Evolutionary conservation across 1,140 invertebrate genomes (phyloP).

Genomic region (Caenorhabditis tropicalis): DNA sequence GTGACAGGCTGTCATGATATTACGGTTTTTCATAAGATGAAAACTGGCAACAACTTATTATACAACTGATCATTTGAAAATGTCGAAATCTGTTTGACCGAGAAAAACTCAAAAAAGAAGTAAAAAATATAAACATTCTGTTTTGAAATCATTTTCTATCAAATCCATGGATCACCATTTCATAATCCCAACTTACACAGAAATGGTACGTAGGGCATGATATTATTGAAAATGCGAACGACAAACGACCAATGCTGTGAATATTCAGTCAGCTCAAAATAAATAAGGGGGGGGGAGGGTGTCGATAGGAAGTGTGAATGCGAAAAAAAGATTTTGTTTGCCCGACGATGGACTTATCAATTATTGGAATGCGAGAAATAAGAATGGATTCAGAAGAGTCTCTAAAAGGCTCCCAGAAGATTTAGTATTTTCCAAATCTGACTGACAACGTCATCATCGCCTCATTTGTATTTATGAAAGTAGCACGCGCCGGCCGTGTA

Average conservation of each 20-base stretch:
- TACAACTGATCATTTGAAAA: too few relatives aligned
- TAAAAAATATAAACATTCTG: too few relatives aligned
- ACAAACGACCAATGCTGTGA: neutral
- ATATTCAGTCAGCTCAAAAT: constrained; percentile 27
- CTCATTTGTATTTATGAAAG: constrained; percentile 26
- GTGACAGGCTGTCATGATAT: too few relatives aligned
- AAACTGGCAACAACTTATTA: too few relatives aligned
- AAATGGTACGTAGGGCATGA: constrained; percentile 12
- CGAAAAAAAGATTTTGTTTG: neutral
- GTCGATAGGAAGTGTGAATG: neutral
- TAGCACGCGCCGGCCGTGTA: neutral
- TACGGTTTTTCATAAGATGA: too few relatives aligned
- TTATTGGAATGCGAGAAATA: neutral
- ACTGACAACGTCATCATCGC: neutral
- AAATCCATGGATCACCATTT: neutral
- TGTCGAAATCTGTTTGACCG: too few relatives aligned
- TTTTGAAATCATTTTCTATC: too few relatives aligned
- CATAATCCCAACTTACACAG: neutral
- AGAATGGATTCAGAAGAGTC: neutral
- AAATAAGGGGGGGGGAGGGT: neutral
- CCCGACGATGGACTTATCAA: constrained; percentile 1
- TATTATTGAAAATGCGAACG: neutral
- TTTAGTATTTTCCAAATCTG: constrained; percentile 16
- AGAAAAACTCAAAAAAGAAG: too few relatives aligned
- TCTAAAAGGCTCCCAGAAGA: neutral